Base-by-base conservation (phyloP, 2,113 vertebrate species). In the Alectura lathami region DNA sequence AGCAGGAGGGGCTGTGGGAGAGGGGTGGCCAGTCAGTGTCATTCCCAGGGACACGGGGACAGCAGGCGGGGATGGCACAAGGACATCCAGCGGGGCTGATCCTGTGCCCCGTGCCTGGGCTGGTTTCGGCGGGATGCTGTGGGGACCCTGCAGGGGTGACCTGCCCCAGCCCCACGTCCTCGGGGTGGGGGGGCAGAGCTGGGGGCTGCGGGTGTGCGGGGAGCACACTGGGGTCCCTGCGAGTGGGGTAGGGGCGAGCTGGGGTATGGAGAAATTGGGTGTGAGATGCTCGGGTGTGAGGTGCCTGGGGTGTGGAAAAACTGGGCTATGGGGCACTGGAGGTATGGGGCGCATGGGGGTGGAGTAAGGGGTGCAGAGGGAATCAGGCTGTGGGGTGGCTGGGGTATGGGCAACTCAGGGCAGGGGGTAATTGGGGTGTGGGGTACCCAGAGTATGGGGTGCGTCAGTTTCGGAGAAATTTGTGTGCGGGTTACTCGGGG, bases 131-230 rank as follows among this genome's bases (percentile, higher is more conserved):
- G 22, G 74, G 29, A 8, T 3, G 9, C 9, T 17, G 38, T 0
- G 5, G 22, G 48, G 29, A 8, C 4, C 10, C 9, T 17, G 38
- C 0, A 4, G 22, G 48, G 16, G 9, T 8, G 9, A 24, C 11
- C 17, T 32, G 63, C 11, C 22, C 66, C 2, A 1, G 10, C 16
- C 27, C 43, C 3, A 0, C 7, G 17, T 34, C 30, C 47, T 15
- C 9, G 63, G 17, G 34, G 15, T 24, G 1, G 1, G 15, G 27
- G 67, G 27, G 9, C 45, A 30, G 42, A 38, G 29, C 20, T 6
- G 27, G 20, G 51, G 36, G 27, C 22, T 40, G n/a, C 1, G 5
- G 20, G 56, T 0, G 2, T 7, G 4, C 1, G 12, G 16, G n/a
- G n/a, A n/a, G n/a, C n/a, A n/a, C n/a, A n/a, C n/a, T n/a, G 36